Evolutionary conservation across 2,888 invertebrate species (phyloP).

Genomic region (Apodemia mormo): DNA sequence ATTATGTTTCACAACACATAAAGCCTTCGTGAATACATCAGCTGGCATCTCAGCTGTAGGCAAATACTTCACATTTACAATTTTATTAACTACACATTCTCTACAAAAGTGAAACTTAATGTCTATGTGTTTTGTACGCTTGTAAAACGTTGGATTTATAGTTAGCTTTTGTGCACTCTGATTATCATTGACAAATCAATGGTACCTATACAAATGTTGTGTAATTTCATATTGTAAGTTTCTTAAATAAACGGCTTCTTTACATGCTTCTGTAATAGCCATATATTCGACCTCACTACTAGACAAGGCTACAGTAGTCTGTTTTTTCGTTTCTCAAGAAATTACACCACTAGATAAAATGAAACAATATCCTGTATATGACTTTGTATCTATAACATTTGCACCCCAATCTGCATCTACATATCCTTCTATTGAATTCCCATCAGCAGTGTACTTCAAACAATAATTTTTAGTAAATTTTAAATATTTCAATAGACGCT

Average conservation of each 20-base stretch:
- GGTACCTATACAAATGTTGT: background rate
- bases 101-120: background rate
- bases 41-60: background rate
- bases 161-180: too few species aligned
- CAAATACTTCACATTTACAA: background rate
- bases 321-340: background rate
- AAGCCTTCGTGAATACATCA: background rate
- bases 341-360: background rate
- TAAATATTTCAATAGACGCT: background rate
- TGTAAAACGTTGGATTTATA: too few species aligned
- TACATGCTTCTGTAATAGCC: background rate
- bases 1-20: background rate
- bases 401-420: background rate
- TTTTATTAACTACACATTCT: background rate
- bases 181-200: too few species aligned
- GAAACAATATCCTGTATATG: background rate
- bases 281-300: background rate
- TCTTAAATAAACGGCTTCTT: background rate
- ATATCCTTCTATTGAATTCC: background rate
- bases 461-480: background rate
- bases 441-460: background rate
- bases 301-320: background rate
- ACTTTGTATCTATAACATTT: background rate
- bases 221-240: background rate
- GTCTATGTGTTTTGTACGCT: background rate